Conservation (phyloP, 2,113 vertebrate species). For the Cathartes aura region DNA sequence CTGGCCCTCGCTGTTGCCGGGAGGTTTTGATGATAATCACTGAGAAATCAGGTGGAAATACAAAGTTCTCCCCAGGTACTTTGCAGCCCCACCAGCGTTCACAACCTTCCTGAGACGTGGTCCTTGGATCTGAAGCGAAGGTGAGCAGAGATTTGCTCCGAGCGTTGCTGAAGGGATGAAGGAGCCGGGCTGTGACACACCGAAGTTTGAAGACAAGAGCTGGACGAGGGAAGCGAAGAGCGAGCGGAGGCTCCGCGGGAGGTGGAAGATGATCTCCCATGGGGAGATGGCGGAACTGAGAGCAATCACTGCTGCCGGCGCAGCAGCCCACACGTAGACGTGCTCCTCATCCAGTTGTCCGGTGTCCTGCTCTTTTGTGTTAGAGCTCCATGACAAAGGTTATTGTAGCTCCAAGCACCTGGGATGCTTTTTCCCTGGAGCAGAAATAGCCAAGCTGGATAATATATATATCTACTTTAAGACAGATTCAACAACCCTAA, state of each 20-base stretch:
- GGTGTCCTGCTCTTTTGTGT: not conserved
- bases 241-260: not conserved
- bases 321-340: not conserved
- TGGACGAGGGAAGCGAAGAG: not conserved
- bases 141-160: not conserved
- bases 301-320: not conserved
- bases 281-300: not conserved
- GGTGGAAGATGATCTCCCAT: not conserved
- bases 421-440: not conserved
- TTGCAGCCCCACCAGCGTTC: not conserved
- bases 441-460: not conserved
- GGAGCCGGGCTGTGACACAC: not conserved
- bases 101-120: not conserved
- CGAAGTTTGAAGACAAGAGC: not conserved
- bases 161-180: not conserved
- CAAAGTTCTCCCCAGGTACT: not conserved
- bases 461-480: not conserved
- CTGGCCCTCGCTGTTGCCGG: accelerated
- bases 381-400: not conserved
- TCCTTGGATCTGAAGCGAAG: not conserved
- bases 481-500: not conserved
- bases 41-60: not conserved
- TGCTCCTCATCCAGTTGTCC: not conserved
- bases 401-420: not conserved
- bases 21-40: not conserved